phyloP scores from a whole-genome alignment of 1,140 invertebrate species.

The Zaprionus taronus region DNA sequence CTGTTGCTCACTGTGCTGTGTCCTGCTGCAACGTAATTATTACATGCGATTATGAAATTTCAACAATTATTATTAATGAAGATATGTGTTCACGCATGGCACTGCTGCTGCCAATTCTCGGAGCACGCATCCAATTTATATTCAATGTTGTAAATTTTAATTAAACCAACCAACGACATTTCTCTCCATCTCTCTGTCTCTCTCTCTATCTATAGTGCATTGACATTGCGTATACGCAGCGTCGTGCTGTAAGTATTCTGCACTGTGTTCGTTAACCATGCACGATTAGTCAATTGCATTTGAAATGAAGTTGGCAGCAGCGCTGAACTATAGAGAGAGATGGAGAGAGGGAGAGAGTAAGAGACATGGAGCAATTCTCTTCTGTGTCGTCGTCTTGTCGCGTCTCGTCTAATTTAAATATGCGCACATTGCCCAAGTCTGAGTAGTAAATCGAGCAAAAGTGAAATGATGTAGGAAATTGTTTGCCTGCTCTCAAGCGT shows the following conservation, averaged over 20 bases:
- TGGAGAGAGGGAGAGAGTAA: neutral
- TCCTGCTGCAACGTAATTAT: constrained; percentile 24
- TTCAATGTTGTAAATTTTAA: constrained; percentile 43
- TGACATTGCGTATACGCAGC: constrained; percentile 35
- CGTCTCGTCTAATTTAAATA: constrained; percentile 41
- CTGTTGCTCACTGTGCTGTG: neutral
- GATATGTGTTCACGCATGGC: constrained; percentile 29
- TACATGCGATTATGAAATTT: constrained; percentile 44
- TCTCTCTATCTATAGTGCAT: neutral
- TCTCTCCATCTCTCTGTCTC: neutral
- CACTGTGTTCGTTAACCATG: constrained; percentile 24
- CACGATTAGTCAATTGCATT: constrained; percentile 47
- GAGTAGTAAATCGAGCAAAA: constrained; percentile 22
- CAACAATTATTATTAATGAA: constrained; percentile 54
- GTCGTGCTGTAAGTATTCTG: neutral
- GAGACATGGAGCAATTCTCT: neutral
- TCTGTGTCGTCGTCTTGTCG: neutral
- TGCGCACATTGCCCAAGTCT: constrained; percentile 18
- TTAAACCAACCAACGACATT: constrained; percentile 28
- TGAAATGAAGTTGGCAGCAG: constrained; percentile 34
- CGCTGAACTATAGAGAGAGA: constrained; percentile 3
- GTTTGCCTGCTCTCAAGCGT: constrained; percentile 28
- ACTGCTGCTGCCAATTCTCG: constrained; percentile 12
- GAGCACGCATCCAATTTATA: constrained; percentile 13
- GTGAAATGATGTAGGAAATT: constrained; percentile 47